A percentile compares a stretch with the other conserved stretches of the same genome.
Evolutionary conservation across 2,113 vertebrate genomes (phyloP).

Genomic region (Caloenas nicobarica): DNA sequence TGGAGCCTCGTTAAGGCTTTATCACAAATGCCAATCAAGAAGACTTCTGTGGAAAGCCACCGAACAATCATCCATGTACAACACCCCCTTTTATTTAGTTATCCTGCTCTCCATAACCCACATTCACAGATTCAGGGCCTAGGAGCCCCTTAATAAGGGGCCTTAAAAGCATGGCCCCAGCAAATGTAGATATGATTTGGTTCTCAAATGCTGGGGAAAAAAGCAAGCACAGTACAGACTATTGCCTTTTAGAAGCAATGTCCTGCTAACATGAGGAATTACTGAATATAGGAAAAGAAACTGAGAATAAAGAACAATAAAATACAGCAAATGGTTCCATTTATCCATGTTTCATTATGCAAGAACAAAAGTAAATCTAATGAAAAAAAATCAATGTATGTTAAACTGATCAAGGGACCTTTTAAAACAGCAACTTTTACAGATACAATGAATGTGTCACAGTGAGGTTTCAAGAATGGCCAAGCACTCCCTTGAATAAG

Average conservation of each 20-base stretch:
- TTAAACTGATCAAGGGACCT: neutral
- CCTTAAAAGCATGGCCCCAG: neutral
- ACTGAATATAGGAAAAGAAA: neutral
- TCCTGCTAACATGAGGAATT: neutral
- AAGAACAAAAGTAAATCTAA: neutral
- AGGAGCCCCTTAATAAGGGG: neutral
- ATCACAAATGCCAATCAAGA: neutral
- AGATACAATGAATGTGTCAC: neutral
- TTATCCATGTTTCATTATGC: neutral
- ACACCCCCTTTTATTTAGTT: neutral
- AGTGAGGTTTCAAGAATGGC: neutral
- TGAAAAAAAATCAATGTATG: neutral
- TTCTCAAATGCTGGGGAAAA: neutral
- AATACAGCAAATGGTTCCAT: neutral
- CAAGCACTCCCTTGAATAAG: neutral
- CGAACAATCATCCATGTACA: neutral
- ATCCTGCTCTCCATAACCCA: neutral
- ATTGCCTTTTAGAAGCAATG: neutral
- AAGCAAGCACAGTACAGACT: neutral
- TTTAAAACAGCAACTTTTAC: neutral
- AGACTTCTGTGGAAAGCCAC: neutral
- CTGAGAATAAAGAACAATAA: neutral
- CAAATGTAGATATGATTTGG: neutral
- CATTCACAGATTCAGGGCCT: neutral
- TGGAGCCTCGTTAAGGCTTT: neutral